Evolutionary conservation across 2,888 invertebrate genomes (phyloP).

Genomic region (Merodon equestris): DNA sequence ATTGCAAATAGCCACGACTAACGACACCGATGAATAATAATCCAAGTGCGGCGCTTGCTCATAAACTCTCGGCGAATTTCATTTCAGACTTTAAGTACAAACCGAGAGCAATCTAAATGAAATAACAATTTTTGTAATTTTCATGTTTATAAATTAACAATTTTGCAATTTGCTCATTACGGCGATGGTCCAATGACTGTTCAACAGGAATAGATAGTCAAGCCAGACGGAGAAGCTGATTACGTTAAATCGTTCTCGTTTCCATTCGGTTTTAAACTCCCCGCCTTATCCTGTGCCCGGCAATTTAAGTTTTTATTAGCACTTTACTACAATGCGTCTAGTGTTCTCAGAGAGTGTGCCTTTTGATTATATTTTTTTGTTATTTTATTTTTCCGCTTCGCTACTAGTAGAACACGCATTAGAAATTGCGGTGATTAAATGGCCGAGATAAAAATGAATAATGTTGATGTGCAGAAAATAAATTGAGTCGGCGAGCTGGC

Average conservation of each 20-base stretch:
- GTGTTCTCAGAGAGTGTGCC: constrained; percentile 41
- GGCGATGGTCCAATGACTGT: background rate
- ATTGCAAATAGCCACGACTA: constrained; percentile 4
- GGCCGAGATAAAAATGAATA: constrained; percentile 61
- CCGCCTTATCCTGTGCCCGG: background rate
- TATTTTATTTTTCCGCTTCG: constrained; percentile 15
- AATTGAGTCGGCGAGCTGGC: background rate
- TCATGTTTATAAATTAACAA: constrained; percentile 47
- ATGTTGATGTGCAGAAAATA: constrained; percentile 47
- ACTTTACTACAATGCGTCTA: constrained; percentile 52
- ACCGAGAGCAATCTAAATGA: constrained; percentile 46
- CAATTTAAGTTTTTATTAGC: constrained; percentile 58
- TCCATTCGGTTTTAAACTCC: constrained; percentile 14
- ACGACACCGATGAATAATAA: constrained; percentile 21
- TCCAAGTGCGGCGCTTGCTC: constrained; percentile 58
- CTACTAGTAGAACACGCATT: constrained; percentile 45
- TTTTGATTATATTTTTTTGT: constrained; percentile 15
- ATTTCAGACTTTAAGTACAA: background rate
- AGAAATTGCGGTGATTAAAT: constrained; percentile 58
- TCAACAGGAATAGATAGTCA: no score
- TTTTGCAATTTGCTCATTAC: constrained; percentile 45
- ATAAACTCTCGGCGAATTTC: constrained; percentile 42
- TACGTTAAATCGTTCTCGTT: constrained; percentile 45
- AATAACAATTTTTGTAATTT: constrained; percentile 58
- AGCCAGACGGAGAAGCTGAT: constrained; percentile 47